These are phyloP conservation scores for Poeciliopsis retropinna DNA, from an alignment of 2,113 vertebrate genomes.

Conservation along the genomic window DNA sequence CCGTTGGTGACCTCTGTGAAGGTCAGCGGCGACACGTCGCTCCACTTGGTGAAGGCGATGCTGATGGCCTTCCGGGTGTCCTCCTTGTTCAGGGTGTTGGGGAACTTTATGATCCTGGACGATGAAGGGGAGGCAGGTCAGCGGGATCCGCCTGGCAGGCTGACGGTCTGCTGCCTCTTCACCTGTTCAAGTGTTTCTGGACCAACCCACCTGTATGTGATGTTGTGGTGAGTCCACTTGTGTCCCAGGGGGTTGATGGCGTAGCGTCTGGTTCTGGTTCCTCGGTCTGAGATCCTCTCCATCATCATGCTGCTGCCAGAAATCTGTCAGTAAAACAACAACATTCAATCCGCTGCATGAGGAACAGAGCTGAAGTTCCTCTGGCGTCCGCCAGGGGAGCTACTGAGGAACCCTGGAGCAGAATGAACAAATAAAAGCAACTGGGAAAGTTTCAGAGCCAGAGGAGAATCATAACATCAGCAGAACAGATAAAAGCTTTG, in stretches of 20 bases:
- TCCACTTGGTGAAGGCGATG: constrained; percentile 85
- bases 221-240: constrained; percentile 69
- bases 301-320: not conserved
- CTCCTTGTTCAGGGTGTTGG: constrained; percentile 80
- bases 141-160: not conserved
- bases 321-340: constrained; percentile 22
- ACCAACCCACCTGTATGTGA: constrained; percentile 62
- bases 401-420: not conserved
- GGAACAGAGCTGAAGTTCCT: not conserved
- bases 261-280: constrained; percentile 54
- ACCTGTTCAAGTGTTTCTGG: not conserved
- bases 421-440: too few relatives aligned
- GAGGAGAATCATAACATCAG: too few relatives aligned
- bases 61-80: constrained; percentile 82
- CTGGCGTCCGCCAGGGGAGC: not conserved
- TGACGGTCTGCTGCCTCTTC: not conserved
- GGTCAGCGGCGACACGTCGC: constrained; percentile 82
- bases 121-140: not conserved
- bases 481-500: too few relatives aligned
- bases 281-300: not conserved
- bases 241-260: constrained; percentile 68
- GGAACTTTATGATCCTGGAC: constrained; percentile 80
- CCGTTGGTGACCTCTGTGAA: constrained; percentile 73
- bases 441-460: too few relatives aligned
- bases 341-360: not conserved